These are phyloP conservation scores for Brachyistius frenatus DNA, from an alignment of 2,113 vertebrate genomes.

Conservation along the genomic window DNA sequence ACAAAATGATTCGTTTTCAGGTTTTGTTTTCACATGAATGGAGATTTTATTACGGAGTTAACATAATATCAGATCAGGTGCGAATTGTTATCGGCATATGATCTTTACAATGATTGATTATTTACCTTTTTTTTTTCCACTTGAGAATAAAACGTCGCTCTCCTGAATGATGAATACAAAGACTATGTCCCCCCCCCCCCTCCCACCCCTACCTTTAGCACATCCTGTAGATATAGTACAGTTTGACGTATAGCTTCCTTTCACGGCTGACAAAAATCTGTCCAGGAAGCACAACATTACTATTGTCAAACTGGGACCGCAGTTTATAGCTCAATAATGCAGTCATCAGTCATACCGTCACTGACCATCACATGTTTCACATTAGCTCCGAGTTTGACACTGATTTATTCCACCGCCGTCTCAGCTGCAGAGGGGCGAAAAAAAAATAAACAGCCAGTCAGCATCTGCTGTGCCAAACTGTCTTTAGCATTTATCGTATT, in stretches of 20 bases:
- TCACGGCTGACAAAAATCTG: conserved; percentile 63
- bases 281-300: conserved; percentile 68
- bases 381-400: conserved; percentile 65
- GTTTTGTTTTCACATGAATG: neutral
- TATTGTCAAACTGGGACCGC: conserved; percentile 68
- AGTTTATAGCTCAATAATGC: conserved; percentile 81
- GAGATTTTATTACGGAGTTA: neutral
- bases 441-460: conserved; percentile 59
- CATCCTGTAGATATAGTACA: conserved; percentile 27
- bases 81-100: neutral
- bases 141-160: neutral
- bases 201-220: neutral
- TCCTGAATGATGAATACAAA: neutral
- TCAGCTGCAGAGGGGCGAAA: conserved; percentile 22
- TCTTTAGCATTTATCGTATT: conserved; percentile 35
- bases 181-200: neutral
- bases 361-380: conserved; percentile 68
- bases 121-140: neutral
- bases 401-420: conserved; percentile 71
- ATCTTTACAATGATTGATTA: neutral
- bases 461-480: conserved; percentile 53
- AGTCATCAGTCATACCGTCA: conserved; percentile 79
- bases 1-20: neutral
- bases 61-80: neutral
- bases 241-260: conserved; percentile 59